A percentile compares a stretch with the other conserved stretches of the same genome.
Evolutionary conservation across 2,797 vertebrate species (phyloP).

Genomic region (Poeciliopsis turneri): DNA sequence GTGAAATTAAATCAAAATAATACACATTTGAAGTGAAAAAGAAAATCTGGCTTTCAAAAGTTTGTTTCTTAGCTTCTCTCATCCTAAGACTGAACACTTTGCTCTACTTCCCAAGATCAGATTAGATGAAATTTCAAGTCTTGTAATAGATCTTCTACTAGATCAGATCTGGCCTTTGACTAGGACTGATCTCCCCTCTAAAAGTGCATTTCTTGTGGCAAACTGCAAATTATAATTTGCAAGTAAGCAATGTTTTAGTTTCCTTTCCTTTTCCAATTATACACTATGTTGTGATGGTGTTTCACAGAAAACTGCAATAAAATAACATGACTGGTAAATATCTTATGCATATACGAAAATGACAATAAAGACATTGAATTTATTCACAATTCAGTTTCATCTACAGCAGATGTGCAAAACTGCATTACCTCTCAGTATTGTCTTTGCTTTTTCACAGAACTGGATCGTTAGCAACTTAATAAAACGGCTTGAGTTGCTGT

Average conservation of each 20-base stretch:
- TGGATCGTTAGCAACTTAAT: slow-evolving; percentile 90
- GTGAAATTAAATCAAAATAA: neutral
- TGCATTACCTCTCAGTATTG: slow-evolving; percentile 83
- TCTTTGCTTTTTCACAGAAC: slow-evolving; percentile 87
- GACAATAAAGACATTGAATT: neutral
- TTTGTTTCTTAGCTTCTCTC: neutral
- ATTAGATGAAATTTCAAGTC: neutral
- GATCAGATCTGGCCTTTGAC: neutral
- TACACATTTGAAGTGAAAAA: neutral
- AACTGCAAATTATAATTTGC: neutral
- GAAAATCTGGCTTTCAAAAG: neutral
- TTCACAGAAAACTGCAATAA: neutral
- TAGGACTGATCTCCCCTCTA: neutral
- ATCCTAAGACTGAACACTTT: neutral
- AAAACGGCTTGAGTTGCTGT: slow-evolving; percentile 89
- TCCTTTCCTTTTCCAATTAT: neutral
- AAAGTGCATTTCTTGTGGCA: neutral
- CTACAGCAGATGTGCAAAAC: neutral
- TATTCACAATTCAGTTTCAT: neutral
- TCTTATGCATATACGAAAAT: neutral
- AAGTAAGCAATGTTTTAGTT: neutral
- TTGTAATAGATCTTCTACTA: neutral
- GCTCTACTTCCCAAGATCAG: neutral
- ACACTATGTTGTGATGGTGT: neutral
- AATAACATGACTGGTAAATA: neutral